Conservation (phyloP, 2,888 invertebrate species). For the Oscheius sp. region DNA sequence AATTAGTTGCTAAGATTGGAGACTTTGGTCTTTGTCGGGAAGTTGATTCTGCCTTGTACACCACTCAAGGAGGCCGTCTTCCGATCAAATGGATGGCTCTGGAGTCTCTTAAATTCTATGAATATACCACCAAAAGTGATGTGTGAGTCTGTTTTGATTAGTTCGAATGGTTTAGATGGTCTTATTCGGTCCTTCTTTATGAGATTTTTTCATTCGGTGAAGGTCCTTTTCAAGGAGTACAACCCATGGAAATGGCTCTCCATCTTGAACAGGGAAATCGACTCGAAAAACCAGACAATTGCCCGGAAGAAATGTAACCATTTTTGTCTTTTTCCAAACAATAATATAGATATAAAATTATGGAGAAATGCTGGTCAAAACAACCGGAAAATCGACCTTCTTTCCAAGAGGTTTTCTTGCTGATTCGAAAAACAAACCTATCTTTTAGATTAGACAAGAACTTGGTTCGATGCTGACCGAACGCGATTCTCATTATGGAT, state of each 20-base stretch:
- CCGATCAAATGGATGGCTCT: conserved; percentile 65
- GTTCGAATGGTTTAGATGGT: conserved; percentile 36
- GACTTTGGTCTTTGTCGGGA: conserved; percentile 62
- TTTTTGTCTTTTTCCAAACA: too few relatives aligned
- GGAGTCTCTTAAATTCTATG: conserved; percentile 56
- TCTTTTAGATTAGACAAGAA: neutral
- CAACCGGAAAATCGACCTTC: conserved; percentile 43
- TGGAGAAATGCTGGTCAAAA: conserved; percentile 45
- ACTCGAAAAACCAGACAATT: conserved; percentile 46
- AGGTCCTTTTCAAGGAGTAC: conserved; percentile 51
- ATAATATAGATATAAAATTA: conserved; percentile 51
- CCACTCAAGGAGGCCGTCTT: conserved; percentile 56
- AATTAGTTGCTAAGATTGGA: conserved; percentile 59
- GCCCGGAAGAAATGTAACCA: conserved; percentile 56
- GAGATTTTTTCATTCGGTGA: conserved; percentile 61
- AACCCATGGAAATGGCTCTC: conserved; percentile 55
- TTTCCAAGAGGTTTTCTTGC: conserved; percentile 31
- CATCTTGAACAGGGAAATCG: conserved; percentile 52
- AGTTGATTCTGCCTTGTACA: conserved; percentile 54
- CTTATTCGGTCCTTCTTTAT: conserved; percentile 55
- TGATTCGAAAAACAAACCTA: neutral
- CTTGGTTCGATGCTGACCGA: neutral
- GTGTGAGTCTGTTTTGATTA: conserved; percentile 35
- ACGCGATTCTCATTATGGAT: neutral
- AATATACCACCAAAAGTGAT: conserved; percentile 55